phyloP scores from a whole-genome alignment of 2,113 vertebrate species.

The Alectura lathami region DNA sequence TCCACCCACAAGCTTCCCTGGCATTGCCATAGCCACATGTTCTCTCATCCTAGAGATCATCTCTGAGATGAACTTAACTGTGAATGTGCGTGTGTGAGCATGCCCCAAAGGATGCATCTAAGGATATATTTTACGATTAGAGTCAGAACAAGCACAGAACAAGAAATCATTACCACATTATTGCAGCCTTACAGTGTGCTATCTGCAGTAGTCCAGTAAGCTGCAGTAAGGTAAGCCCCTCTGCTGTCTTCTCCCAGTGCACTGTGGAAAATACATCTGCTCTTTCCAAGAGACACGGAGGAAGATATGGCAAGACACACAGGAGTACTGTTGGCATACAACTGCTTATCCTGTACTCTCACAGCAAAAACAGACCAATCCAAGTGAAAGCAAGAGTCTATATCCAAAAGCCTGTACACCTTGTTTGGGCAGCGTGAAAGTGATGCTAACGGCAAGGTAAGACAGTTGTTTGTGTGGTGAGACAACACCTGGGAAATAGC shows the following conservation, averaged over 20 bases:
- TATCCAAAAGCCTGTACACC: neutral
- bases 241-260: neutral
- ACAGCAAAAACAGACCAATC: neutral
- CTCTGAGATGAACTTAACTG: neutral
- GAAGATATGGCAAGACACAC: neutral
- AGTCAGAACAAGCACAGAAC: neutral
- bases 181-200: neutral
- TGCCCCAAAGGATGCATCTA: neutral
- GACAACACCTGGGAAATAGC: neutral
- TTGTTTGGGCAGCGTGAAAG: neutral
- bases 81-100: too few species aligned
- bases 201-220: neutral
- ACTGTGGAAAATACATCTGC: fast-evolving
- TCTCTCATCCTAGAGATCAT: neutral
- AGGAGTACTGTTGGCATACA: neutral
- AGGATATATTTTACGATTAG: neutral
- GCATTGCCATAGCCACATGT: neutral
- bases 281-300: neutral
- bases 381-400: neutral
- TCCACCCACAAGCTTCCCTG: neutral
- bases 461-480: fast-evolving
- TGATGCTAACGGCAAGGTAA: neutral
- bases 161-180: neutral
- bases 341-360: neutral
- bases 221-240: neutral